Conservation (phyloP, 2,888 invertebrate species). For the Ferdinandea cuprea region DNA sequence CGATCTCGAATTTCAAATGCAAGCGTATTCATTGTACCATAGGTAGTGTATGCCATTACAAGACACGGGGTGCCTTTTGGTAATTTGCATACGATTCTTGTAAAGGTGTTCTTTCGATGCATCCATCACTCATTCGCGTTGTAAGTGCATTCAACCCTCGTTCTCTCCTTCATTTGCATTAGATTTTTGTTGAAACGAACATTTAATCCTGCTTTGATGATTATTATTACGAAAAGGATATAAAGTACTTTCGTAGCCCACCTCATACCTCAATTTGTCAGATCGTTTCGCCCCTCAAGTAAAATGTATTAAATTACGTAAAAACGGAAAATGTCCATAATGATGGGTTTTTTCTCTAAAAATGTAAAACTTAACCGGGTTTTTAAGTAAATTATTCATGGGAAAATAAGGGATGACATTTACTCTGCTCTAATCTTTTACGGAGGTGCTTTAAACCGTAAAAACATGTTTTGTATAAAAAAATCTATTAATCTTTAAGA, state of each 20-base stretch:
- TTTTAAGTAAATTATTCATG: constrained; percentile 15
- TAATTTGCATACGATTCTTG: constrained; percentile 58
- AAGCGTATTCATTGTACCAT: no score
- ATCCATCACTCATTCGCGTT: constrained; percentile 24
- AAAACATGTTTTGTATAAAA: no score
- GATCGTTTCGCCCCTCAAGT: constrained; percentile 26
- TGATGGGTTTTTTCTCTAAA: constrained; percentile 1
- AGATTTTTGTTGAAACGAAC: constrained; percentile 10
- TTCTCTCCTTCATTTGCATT: constrained; percentile 49
- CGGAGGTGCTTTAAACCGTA: no score
- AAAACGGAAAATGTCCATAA: background rate
- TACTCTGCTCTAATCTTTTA: no score
- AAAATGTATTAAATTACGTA: constrained; percentile 43
- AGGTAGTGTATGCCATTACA: constrained; percentile 60
- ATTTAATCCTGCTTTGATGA: constrained; percentile 49
- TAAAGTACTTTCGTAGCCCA: background rate
- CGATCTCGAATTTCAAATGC: constrained; percentile 40
- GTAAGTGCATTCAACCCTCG: constrained; percentile 59
- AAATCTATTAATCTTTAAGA: no score
- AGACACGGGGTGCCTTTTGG: constrained; percentile 45
- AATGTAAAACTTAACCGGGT: constrained; percentile 19
- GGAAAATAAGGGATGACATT: background rate
- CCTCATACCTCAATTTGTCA: constrained; percentile 60
- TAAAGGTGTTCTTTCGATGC: constrained; percentile 38
- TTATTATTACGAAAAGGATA: constrained; percentile 13